phyloP scores from a whole-genome alignment of 2,113 vertebrate species.

The Oophaga pumilio region DNA sequence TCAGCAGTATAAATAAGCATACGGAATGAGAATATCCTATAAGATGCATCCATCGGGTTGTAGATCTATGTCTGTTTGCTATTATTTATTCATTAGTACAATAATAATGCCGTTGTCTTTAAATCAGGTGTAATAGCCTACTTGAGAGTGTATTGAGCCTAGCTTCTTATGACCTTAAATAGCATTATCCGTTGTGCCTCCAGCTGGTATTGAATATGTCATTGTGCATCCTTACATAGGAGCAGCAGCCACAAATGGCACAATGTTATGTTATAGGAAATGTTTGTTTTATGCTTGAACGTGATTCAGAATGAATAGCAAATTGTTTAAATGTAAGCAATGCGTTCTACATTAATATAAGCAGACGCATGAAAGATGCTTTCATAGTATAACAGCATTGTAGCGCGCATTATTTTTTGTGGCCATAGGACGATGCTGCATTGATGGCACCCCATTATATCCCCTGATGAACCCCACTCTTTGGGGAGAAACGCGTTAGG shows the following conservation, averaged over 20 bases:
- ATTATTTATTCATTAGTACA: constrained; percentile 9
- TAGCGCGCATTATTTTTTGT: no score
- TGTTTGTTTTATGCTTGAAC: not conserved
- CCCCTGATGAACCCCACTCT: no score
- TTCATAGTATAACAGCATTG: not conserved
- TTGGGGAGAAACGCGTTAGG: no score
- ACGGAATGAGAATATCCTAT: not conserved
- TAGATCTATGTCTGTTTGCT: not conserved
- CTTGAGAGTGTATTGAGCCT: constrained; percentile 11
- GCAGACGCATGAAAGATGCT: not conserved
- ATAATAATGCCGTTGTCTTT: constrained; percentile 4
- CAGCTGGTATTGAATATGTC: constrained; percentile 27
- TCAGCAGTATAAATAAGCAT: not conserved
- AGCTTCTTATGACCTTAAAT: constrained; percentile 29
- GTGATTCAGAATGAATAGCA: not conserved
- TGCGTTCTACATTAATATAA: not conserved
- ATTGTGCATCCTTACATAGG: not conserved
- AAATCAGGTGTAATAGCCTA: constrained; percentile 11
- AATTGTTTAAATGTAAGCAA: not conserved
- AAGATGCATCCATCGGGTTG: not conserved
- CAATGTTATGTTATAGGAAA: constrained; percentile 8
- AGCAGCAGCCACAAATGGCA: not conserved
- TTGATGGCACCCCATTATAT: no score
- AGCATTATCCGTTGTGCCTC: constrained; percentile 33
- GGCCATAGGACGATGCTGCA: no score